Evolutionary conservation across 2,113 vertebrate genomes (phyloP), one percentile per base, ranked within the genome.

Genomic region (Archilochus colubris): DNA sequence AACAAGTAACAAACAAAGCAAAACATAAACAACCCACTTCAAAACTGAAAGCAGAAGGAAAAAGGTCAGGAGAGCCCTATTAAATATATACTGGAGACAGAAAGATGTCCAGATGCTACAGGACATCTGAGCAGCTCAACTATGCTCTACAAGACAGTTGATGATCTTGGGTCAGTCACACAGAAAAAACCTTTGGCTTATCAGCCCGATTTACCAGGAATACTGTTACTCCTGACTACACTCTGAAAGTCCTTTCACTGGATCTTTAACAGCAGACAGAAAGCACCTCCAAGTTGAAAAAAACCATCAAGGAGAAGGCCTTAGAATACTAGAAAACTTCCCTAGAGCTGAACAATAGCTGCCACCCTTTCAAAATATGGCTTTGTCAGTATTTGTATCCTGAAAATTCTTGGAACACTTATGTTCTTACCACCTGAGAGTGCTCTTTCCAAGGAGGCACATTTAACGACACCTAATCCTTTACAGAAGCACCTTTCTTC

Each of bases 401-500:
- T 30, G 19, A 27, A 46, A 55, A 67, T 44, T 28, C 22, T 59
- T 58, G 27, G 36, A 20, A 67, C 14, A 4, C 8, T 68, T 14
- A 3, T 20, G 17, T 51, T 44, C 58, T 62, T 55, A 83, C 44
- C 7, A 3, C 3, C 13, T 54, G 6, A 7, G 0, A 0, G 12
- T 25, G 21, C 24, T 55, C 21, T 38, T n/a, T 13, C 54, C 74
- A 33, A n/a, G 36, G 30, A 57, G 3, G 1, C 5, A 18, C 8
- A 10, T 24, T 9, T 54, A 69, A 77, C 51, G 55, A 78, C 64
- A 59, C 8, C 9, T 6, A n/a, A 3, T 9, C 12, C 33, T 70
- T 40, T 74, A 46, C 55, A 92, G 40, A 57, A 86, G 6, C 12
- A 18, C 44, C 50, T 73, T 80, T 15, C 12, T 51, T 22, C 4